phyloP scores from a whole-genome alignment of 1,140 invertebrate species.

The Acromyrmex charruanus region DNA sequence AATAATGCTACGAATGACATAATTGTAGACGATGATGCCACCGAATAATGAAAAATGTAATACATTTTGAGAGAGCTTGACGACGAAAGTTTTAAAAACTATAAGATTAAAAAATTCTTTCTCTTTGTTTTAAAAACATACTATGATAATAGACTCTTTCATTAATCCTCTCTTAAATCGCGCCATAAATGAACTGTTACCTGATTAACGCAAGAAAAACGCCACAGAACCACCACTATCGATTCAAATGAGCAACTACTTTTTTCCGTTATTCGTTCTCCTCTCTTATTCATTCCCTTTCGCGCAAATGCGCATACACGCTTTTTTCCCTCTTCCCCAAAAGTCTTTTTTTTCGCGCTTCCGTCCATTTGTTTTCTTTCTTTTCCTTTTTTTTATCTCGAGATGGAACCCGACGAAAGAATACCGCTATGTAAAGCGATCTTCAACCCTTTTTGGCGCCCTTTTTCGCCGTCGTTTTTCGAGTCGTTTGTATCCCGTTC shows the following conservation, averaged over 20 bases:
- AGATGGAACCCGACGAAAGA: conserved; percentile 59
- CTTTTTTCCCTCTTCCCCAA: conserved; percentile 31
- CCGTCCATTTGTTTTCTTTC: conserved; percentile 82
- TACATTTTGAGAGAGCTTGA: not conserved
- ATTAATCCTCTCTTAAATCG: conserved; percentile 24
- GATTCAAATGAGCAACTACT: conserved; percentile 82
- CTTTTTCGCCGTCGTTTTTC: conserved; percentile 70
- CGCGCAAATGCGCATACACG: conserved; percentile 48
- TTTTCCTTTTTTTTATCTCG: conserved; percentile 57
- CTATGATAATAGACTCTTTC: not conserved
- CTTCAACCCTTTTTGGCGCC: conserved; percentile 80
- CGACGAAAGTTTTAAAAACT: not conserved
- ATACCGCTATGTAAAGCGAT: conserved; percentile 79
- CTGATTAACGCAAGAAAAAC: conserved; percentile 59
- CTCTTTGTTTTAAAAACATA: not conserved
- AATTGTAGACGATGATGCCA: not conserved
- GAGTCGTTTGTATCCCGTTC: conserved; percentile 47
- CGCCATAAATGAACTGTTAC: conserved; percentile 14
- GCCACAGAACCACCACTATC: conserved; percentile 67
- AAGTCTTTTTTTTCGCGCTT: conserved; percentile 80
- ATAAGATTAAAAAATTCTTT: conserved; percentile 1
- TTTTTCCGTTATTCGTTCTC: conserved; percentile 59
- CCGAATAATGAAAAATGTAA: not conserved
- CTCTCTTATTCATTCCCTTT: conserved; percentile 63
- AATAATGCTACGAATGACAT: not conserved